These are phyloP conservation scores for Caenorhabditis sp. DNA, from an alignment of 2,888 invertebrate genomes.

Conservation along the genomic window DNA sequence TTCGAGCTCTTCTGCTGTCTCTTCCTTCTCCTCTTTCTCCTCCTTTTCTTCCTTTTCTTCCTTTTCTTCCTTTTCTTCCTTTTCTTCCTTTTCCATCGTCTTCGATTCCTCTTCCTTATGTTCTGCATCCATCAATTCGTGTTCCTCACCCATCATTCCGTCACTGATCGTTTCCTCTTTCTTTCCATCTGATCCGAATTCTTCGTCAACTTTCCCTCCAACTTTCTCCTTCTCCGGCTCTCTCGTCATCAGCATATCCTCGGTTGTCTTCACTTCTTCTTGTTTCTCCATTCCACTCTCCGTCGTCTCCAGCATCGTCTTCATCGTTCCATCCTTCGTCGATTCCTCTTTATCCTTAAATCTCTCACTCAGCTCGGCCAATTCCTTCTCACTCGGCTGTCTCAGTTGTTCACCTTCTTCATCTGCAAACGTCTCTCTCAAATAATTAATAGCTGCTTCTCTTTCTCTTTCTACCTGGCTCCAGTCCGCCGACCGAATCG, in stretches of 20 bases:
- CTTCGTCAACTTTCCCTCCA: not conserved
- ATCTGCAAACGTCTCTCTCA: conserved; percentile 7
- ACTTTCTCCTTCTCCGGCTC: not conserved
- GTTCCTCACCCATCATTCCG: not conserved
- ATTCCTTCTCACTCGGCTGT: conserved; percentile 23
- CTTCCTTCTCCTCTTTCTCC: not conserved
- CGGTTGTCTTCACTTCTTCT: not conserved
- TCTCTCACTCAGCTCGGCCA: conserved; percentile 22
- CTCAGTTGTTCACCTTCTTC: conserved; percentile 32
- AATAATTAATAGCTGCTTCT: conserved; percentile 10
- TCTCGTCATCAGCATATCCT: not conserved
- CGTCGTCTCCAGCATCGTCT: not conserved
- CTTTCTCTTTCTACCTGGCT: conserved; percentile 12
- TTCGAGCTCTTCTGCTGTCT: not conserved
- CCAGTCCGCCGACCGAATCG: conserved; percentile 9
- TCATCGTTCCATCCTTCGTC: not conserved
- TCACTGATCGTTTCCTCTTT: not conserved
- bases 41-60: not conserved
- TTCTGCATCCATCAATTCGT: not conserved
- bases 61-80: not conserved
- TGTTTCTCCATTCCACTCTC: not conserved
- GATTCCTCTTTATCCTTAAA: not conserved
- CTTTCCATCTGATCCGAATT: no score
- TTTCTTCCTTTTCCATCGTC: not conserved
- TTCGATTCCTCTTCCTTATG: not conserved